Conservation (phyloP, 2,113 vertebrate genomes). For the Anhinga anhinga region DNA sequence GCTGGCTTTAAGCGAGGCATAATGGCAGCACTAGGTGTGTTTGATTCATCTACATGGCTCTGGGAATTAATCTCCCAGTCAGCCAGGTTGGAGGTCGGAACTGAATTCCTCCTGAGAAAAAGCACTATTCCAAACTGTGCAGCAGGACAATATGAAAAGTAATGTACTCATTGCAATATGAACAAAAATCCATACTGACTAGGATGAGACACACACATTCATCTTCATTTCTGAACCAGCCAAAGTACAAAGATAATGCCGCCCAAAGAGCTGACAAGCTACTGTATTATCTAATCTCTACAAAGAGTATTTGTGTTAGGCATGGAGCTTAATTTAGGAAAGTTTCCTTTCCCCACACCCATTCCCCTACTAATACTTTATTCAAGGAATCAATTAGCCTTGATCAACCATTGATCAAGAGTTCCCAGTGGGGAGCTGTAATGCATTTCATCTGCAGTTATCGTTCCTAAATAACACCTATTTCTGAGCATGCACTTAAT, state of each 20-base stretch:
- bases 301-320: neutral
- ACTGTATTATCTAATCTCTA: neutral
- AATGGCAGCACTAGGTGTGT: neutral
- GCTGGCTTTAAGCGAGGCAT: neutral
- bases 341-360: neutral
- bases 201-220: neutral
- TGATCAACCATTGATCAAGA: constrained; percentile 30
- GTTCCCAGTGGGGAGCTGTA: neutral
- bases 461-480: constrained; percentile 15
- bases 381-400: constrained; percentile 39
- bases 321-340: neutral
- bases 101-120: neutral
- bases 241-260: rapidly evolving
- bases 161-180: neutral
- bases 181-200: neutral
- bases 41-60: neutral
- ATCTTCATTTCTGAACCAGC: neutral
- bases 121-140: neutral
- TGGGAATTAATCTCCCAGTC: neutral
- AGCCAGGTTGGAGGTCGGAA: neutral
- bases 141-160: neutral
- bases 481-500: constrained; percentile 41
- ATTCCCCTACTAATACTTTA: constrained; percentile 31
- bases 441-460: constrained; percentile 51
- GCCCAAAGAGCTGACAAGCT: neutral